Conservation (phyloP, 2,797 vertebrate genomes). For the Gadopsis marmoratus region DNA sequence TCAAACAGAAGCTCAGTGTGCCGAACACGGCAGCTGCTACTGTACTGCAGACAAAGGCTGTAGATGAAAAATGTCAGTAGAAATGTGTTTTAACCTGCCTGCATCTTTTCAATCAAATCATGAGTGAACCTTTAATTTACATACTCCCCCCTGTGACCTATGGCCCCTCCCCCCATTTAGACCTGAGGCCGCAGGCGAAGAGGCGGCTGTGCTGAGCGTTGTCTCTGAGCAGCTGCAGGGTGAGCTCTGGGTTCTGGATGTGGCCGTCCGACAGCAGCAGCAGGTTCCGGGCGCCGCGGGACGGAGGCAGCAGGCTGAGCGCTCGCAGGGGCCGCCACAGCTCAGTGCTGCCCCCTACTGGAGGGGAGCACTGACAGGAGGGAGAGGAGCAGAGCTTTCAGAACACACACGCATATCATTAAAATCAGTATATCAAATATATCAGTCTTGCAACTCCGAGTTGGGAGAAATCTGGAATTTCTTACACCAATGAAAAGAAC, state of each 20-base stretch:
- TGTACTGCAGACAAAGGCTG: not conserved
- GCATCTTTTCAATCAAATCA: too few relatives aligned
- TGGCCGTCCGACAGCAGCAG: conserved; percentile 92
- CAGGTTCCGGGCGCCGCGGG: conserved; percentile 84
- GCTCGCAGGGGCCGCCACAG: conserved; percentile 88
- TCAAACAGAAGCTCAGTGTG: not conserved
- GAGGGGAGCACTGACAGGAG: conserved; percentile 37
- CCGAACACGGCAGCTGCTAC: not conserved
- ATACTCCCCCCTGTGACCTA: too few relatives aligned
- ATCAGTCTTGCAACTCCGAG: too few relatives aligned
- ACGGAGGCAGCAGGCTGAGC: conserved; percentile 86
- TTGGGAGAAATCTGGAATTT: not conserved
- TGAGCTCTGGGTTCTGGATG: conserved; percentile 86
- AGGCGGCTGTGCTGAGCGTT: conserved; percentile 84
- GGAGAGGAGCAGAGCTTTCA: not conserved
- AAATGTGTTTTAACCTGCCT: not conserved
- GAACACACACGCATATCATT: not conserved
- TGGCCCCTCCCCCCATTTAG: conserved; percentile 38
- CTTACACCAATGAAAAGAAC: not conserved
- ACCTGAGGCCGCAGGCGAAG: conserved; percentile 91
- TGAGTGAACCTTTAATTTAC: too few relatives aligned
- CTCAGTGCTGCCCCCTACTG: conserved; percentile 89
- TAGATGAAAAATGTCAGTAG: too few relatives aligned
- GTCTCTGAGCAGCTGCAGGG: conserved; percentile 84
- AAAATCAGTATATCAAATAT: too few relatives aligned